A percentile compares a stretch with the other conserved stretches of the same genome.
Conservation (phyloP, 2,797 vertebrate species). For the Euphonia xanthogaster region DNA sequence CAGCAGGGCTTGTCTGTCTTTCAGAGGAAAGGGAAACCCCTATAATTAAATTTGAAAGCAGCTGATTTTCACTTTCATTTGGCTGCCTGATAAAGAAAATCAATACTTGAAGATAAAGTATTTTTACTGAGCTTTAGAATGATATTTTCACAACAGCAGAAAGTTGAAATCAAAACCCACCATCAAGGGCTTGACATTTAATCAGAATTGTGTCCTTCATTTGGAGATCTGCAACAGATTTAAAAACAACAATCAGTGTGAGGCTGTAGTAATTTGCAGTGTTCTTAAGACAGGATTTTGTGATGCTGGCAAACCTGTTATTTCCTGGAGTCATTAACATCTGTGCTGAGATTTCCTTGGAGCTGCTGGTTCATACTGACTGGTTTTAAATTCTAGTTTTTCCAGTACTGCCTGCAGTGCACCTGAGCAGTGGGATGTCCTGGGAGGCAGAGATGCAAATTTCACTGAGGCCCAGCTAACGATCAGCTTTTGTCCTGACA, state of each 20-base stretch:
- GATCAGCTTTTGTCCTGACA: not conserved
- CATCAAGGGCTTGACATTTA: not conserved
- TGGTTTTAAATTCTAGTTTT: not conserved
- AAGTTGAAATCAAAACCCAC: constrained; percentile 3
- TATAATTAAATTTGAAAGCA: constrained; percentile 18
- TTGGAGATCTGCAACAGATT: not conserved
- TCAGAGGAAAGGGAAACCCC: not conserved
- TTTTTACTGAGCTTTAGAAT: not conserved
- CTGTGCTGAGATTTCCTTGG: not conserved
- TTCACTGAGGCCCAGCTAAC: not conserved
- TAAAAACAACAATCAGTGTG: not conserved
- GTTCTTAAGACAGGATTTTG: not conserved
- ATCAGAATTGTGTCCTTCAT: not conserved
- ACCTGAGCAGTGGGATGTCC: not conserved
- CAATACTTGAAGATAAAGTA: not conserved
- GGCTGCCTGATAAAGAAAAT: not conserved
- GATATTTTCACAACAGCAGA: not conserved
- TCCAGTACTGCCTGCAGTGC: not conserved
- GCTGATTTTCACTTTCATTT: not conserved
- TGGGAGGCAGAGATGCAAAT: not conserved
- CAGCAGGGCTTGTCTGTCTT: not conserved
- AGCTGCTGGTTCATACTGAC: not conserved
- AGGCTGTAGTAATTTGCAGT: not conserved
- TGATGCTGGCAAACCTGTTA: not conserved
- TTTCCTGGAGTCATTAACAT: constrained; percentile 2